Conservation (phyloP, 2,797 vertebrate genomes). For the Remorina albescens region DNA sequence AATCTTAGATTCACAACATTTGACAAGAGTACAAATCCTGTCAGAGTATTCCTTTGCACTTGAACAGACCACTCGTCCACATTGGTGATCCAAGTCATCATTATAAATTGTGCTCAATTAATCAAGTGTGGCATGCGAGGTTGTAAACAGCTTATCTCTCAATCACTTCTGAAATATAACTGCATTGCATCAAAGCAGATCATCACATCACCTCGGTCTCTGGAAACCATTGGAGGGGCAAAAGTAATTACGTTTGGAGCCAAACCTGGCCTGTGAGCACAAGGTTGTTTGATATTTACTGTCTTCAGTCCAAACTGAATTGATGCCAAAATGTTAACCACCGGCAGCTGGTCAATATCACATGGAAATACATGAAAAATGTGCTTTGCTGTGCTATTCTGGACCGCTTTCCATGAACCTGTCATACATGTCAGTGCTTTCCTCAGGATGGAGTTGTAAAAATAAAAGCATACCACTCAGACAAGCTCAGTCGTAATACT, state of each 20-base stretch:
- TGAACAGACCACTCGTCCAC: not conserved
- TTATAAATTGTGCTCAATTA: slow-evolving; percentile 34
- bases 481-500: not conserved
- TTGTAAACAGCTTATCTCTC: slow-evolving; percentile 33
- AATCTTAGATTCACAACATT: slow-evolving; percentile 5
- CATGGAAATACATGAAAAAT: slow-evolving; percentile 27
- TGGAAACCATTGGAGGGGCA: slow-evolving; percentile 23
- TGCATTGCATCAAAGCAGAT: slow-evolving; percentile 52
- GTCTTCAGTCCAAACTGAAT: slow-evolving; percentile 48
- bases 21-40: not conserved
- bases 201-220: slow-evolving; percentile 48
- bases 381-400: not conserved
- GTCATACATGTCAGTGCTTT: not conserved
- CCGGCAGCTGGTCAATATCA: slow-evolving; percentile 47
- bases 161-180: slow-evolving; percentile 49
- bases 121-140: slow-evolving; percentile 22
- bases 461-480: not conserved
- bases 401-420: slow-evolving; percentile 15
- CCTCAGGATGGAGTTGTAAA: not conserved
- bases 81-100: slow-evolving; percentile 9
- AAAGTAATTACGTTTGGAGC: slow-evolving; percentile 40
- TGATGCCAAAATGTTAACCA: slow-evolving; percentile 42
- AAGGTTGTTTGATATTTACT: slow-evolving; percentile 44
- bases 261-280: slow-evolving; percentile 44
- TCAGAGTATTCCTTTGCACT: not conserved